Percentiles rank a stretch among this genome's conserved stretches.
phyloP scores from a whole-genome alignment of 1,140 invertebrate genomes.

The Triops cancriformis region DNA sequence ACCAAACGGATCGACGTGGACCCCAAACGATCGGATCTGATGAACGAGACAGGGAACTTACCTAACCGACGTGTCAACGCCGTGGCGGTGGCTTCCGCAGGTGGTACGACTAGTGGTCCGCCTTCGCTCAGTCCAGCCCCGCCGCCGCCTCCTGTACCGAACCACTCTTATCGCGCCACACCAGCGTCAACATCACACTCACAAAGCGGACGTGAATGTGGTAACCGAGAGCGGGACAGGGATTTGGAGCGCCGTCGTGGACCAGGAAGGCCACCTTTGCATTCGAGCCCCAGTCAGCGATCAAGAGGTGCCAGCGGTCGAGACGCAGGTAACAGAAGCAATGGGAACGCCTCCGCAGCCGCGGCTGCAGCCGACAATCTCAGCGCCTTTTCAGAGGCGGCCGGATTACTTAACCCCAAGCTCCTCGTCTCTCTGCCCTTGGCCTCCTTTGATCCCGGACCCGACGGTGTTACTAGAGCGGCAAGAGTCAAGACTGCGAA shows the following conservation, averaged over 20 bases:
- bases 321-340: conserved; percentile 17
- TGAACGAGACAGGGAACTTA: conserved; percentile 74
- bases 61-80: conserved; percentile 57
- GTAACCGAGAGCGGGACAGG: neutral
- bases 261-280: conserved; percentile 34
- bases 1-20: conserved; percentile 85
- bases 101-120: conserved; percentile 27
- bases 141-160: conserved; percentile 40
- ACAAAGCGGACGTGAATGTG: neutral
- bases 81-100: conserved; percentile 38
- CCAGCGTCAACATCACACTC: neutral
- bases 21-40: conserved; percentile 89
- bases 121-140: conserved; percentile 33
- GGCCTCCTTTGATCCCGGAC: conserved; percentile 37
- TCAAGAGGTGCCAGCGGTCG: conserved; percentile 18
- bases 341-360: conserved; percentile 17
- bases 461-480: conserved; percentile 20
- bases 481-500: no score
- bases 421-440: conserved; percentile 61
- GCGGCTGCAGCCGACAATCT: conserved; percentile 23
- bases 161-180: conserved; percentile 28
- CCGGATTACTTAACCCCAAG: conserved; percentile 62
- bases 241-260: neutral
- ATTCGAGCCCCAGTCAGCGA: conserved; percentile 33
- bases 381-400: conserved; percentile 27